These are phyloP conservation scores for Sycophaga agraensis DNA, from an alignment of 1,140 invertebrate genomes.

Conservation along the genomic window DNA sequence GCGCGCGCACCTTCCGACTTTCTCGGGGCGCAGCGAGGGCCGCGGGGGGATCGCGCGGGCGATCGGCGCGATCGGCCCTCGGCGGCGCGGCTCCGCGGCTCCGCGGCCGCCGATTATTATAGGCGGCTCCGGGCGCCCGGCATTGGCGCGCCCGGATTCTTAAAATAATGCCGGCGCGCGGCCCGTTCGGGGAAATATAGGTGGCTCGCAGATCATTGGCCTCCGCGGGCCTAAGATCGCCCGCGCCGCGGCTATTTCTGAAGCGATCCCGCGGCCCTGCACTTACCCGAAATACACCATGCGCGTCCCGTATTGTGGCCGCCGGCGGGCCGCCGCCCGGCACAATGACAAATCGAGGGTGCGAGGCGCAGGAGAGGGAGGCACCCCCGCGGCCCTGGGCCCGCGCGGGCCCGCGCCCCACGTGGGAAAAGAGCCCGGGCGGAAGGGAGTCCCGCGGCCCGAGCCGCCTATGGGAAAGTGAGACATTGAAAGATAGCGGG, in stretches of 20 bases:
- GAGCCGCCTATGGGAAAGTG: conserved; percentile 9
- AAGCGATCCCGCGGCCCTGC: conserved; percentile 26
- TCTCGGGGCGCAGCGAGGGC: background rate
- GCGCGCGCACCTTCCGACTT: conserved; percentile 13
- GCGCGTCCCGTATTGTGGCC: conserved; percentile 6
- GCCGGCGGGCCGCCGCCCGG: background rate
- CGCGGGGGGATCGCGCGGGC: background rate
- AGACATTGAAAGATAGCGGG: conserved; percentile 31
- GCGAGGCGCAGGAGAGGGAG: background rate
- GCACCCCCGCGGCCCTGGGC: background rate
- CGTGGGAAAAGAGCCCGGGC: no score
- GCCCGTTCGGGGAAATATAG: conserved; percentile 32
- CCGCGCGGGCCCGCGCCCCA: background rate
- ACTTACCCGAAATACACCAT: conserved; percentile 28
- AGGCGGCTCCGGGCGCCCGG: conserved; percentile 1
- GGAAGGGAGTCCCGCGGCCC: background rate
- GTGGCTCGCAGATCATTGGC: conserved; percentile 30
- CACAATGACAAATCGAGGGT: conserved; percentile 24
- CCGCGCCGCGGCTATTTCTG: conserved; percentile 20
- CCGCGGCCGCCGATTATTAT: conserved; percentile 12
- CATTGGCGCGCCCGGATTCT: conserved; percentile 28
- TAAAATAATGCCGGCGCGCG: conserved; percentile 26
- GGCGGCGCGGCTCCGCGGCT: background rate
- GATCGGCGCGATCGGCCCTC: background rate
- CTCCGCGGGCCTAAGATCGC: conserved; percentile 1